A percentile compares a stretch with the other conserved stretches of the same genome.
These are phyloP conservation scores for Melopsittacus undulatus DNA, from an alignment of 2,797 vertebrate species.

Conservation along the genomic window DNA sequence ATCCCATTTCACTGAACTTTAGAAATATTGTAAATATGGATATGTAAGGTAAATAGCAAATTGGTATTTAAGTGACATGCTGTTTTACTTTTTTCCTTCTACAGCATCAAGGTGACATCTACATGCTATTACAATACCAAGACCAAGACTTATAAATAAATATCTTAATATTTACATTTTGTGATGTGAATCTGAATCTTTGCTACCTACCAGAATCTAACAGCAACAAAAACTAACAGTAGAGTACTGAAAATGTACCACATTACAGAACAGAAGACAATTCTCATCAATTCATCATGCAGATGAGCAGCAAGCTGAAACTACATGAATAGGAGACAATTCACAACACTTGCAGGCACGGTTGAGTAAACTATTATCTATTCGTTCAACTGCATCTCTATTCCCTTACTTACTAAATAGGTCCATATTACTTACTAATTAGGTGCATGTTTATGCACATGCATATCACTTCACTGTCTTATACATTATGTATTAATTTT, in stretches of 20 bases:
- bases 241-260: background rate
- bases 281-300: background rate
- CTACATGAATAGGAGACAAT: background rate
- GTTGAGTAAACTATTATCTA: background rate
- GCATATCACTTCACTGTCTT: background rate
- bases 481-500: background rate
- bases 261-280: background rate
- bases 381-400: background rate
- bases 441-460: background rate
- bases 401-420: background rate
- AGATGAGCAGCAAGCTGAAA: background rate
- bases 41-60: background rate
- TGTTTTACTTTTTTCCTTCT: background rate
- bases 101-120: background rate
- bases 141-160: background rate
- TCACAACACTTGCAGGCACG: background rate
- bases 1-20: background rate
- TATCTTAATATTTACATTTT: background rate
- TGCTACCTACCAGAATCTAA: background rate
- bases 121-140: background rate
- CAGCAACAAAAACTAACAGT: background rate
- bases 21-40: background rate
- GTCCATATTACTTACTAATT: background rate
- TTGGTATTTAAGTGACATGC: background rate
- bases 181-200: background rate